Base-by-base conservation (phyloP, 2,797 vertebrate species). In the Harpagifer antarcticus region DNA sequence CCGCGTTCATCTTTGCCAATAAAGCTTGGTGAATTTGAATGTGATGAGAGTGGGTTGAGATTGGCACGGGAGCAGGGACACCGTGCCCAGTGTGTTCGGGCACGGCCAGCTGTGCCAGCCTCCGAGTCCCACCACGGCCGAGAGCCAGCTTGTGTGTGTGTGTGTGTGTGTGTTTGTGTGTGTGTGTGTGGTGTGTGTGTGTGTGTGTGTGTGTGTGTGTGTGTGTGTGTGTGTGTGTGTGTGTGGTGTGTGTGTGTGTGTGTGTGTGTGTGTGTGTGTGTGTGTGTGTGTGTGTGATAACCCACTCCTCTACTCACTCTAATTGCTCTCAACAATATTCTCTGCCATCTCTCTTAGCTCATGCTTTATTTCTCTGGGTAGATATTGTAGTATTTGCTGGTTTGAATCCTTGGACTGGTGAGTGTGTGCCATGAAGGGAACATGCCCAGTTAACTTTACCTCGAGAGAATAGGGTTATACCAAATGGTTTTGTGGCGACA, bases 1-100 rank as follows among this genome's bases (percentile, higher is more conserved):
- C 78, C 33, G 14, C 19, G 70, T 78, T 82, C 63, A 62, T 79
- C 76, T 78, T 37, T 86, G 84, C 86, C 89, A 92, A 89, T 87
- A 89, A 84, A 91, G 85, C 90, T 89, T n/a, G 72, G 84, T 82
- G 74, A 89, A 89, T 91, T 86, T 91, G 88, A 92, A 92, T 89
- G 90, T 82, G 90, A 91, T 74, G 85, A 88, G 85, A 74, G 59
- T 85, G 81, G 86, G 87, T 55, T 83, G 80, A 76, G 81, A 76
- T 85, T 90, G 90, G 92, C 86, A 84, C 61, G 0, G 62, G 66
- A 84, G 82, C 80, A 81, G 71, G 79, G 83, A 84, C 72, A 76
- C 40, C 44, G 76, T 86, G 91, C 88, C 91, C 91, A 86, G 86
- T 81, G 85, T 78, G 85, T 65, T 84, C 45, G 68, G 85, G 73